Base-by-base conservation (phyloP, 2,113 vertebrate species). In the Ornithorhynchus anatinus region DNA sequence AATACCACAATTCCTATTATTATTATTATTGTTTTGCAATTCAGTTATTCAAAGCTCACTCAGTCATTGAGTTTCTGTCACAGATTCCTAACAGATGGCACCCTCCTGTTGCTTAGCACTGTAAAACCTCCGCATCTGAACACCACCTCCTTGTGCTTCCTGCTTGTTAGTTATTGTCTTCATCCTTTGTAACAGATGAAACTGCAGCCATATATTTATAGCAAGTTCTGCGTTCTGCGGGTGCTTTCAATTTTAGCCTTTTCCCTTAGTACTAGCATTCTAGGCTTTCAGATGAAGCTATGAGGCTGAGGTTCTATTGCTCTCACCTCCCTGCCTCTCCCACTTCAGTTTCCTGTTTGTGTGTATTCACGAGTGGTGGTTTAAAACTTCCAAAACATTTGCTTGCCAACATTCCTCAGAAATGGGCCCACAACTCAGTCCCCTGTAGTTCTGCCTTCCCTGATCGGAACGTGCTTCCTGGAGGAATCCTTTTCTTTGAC, bases 401-500 rank as follows among this genome's bases (percentile, higher is more conserved):
- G n/a, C n/a, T n/a, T n/a, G n/a, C n/a, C n/a, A n/a, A n/a, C n/a
- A n/a, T n/a, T n/a, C n/a, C n/a, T n/a, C 59, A 47, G 13, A 47
- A 62, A 29, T 1, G 5, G 5, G 20, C 15, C 10, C 50, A 17
- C 1, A 0, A 0, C 1, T 1, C 29, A 60, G 59, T 47, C 20
- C 5, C 15, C 42, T 56, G 16, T 51, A 67, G 22, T 47, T 77
- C 57, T 70, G 39, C 20, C 43, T 51, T 6, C 62, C 23, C 2
- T 12, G 29, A 48, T 48, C 31, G 35, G 1, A 70, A 58, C 38
- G 23, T 47, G 42, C 71, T 69, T 80, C 59, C 69, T 29, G 2
- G 70, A 86, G 51, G 75, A 76, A 82, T 83, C 72, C 64, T 74
- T 88, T 85, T 74, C 62, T 86, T 66, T 91, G 87, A 92, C 89